Evolutionary conservation across 2,113 vertebrate genomes (phyloP).

Genomic region (Nerophis ophidion): DNA sequence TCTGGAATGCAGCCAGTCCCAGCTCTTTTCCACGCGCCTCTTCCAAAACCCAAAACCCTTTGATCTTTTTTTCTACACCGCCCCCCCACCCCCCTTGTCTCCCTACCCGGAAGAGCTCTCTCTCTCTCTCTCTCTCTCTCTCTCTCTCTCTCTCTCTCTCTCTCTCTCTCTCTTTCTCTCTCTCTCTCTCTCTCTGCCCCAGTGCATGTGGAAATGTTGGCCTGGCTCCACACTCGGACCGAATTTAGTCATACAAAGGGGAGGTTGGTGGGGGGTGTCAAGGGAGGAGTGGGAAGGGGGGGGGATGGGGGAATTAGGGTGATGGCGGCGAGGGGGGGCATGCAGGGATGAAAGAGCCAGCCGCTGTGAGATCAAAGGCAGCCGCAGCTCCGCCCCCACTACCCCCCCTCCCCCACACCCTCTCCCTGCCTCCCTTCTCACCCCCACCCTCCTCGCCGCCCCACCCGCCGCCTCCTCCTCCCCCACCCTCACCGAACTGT

Average conservation of each 20-base stretch:
- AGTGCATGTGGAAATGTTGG: constrained; percentile 81
- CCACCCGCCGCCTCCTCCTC: constrained; percentile 73
- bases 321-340: constrained; percentile 16
- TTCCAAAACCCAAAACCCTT: constrained; percentile 89
- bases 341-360: constrained; percentile 84
- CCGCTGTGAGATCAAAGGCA: constrained; percentile 90
- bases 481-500: constrained; percentile 79
- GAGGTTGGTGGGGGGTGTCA: constrained; percentile 45
- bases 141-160: constrained; percentile 8
- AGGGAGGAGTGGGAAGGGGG: constrained; percentile 42
- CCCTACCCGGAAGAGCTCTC: constrained; percentile 96
- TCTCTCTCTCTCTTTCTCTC: constrained; percentile 62
- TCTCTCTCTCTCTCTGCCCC: constrained; percentile 7
- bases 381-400: constrained; percentile 75
- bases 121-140: constrained; percentile 7
- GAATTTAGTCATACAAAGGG: constrained; percentile 98
- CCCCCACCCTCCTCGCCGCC: background rate
- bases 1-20: constrained; percentile 82
- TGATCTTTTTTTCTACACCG: constrained; percentile 77
- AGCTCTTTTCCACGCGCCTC: constrained; percentile 79
- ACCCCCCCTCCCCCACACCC: constrained; percentile 73
- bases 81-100: constrained; percentile 64
- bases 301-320: background rate
- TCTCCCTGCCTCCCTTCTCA: constrained; percentile 6
- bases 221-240: constrained; percentile 85